These are phyloP conservation scores for Chromobotia macracanthus DNA, from an alignment of 2,797 vertebrate genomes.

Conservation along the genomic window DNA sequence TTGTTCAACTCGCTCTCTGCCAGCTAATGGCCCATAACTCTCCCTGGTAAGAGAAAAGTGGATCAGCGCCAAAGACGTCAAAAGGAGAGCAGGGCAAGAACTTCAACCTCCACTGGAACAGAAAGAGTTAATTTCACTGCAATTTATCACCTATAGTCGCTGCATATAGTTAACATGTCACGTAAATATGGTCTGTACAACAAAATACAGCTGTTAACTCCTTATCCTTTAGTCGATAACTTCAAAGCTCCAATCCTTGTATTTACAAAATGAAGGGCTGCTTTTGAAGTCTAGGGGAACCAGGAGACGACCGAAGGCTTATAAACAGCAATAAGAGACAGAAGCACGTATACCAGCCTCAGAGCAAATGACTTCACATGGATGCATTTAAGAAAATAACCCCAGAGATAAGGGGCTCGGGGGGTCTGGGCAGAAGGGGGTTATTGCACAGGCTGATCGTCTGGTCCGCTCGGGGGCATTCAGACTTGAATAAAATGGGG, in stretches of 20 bases:
- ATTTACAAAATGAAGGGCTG: neutral
- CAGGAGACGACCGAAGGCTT: neutral
- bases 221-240: neutral
- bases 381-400: conserved; percentile 45
- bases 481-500: conserved; percentile 50
- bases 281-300: conserved; percentile 3
- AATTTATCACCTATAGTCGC: neutral
- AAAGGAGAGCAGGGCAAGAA: conserved; percentile 21
- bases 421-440: conserved; percentile 28
- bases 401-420: conserved; percentile 26
- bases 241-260: conserved; percentile 11
- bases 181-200: conserved; percentile 1
- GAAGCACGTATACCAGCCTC: conserved; percentile 24
- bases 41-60: conserved; percentile 71
- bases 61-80: conserved; percentile 69
- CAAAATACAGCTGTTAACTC: neutral
- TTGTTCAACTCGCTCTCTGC: conserved; percentile 16
- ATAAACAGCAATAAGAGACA: conserved; percentile 10
- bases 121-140: conserved; percentile 4
- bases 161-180: neutral
- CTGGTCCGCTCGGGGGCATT: conserved; percentile 45
- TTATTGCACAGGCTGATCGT: conserved; percentile 47
- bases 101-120: conserved; percentile 18
- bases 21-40: conserved; percentile 38
- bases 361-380: conserved; percentile 42